A percentile compares a stretch with the other conserved stretches of the same genome.
These are phyloP conservation scores for Lamprotornis superbus DNA, from an alignment of 2,113 vertebrate genomes.

Conservation along the genomic window DNA sequence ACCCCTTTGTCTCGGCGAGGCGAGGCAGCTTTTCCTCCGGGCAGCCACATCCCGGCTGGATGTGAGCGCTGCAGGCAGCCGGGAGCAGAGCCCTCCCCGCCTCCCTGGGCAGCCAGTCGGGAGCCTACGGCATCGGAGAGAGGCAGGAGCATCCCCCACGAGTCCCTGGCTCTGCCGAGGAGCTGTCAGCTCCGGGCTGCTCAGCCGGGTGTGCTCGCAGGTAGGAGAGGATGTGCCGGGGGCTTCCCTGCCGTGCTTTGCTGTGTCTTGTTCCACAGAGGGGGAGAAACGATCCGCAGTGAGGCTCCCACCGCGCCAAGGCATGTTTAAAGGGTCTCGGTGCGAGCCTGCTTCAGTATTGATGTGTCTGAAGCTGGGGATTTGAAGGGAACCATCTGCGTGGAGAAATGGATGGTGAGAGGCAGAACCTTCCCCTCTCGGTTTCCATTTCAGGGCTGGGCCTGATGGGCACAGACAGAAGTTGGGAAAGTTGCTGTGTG, in stretches of 20 bases:
- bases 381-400: background rate
- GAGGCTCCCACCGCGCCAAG: background rate
- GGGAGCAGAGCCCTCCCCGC: background rate
- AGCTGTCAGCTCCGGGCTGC: background rate
- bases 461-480: background rate
- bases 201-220: background rate
- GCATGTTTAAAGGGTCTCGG: background rate
- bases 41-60: background rate
- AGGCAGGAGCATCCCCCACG: background rate
- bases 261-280: fast-evolving
- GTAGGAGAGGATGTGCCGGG: background rate
- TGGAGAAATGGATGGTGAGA: background rate
- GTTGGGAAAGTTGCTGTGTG: background rate
- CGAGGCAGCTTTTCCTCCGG: background rate
- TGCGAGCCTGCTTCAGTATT: background rate
- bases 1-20: background rate
- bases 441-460: background rate
- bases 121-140: background rate
- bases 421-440: background rate
- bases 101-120: background rate
- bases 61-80: background rate
- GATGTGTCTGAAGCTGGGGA: background rate
- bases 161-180: background rate
- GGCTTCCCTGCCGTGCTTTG: background rate
- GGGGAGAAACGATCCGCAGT: background rate